Conservation (phyloP, 92 coral and sea anemone genomes). For the Diadumene lineata region DNA sequence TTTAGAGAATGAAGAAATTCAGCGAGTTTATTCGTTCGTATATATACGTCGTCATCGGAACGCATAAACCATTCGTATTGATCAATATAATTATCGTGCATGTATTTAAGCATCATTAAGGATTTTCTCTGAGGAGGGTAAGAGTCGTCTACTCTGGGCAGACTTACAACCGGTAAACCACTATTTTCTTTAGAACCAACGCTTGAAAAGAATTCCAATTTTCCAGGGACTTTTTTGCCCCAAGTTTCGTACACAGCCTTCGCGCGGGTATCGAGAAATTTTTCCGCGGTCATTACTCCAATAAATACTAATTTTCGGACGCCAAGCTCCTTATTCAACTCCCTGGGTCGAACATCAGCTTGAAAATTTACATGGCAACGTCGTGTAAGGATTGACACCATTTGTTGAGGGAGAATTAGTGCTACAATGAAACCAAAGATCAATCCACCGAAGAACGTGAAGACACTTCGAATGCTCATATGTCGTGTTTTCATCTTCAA, state of each 20-base stretch:
- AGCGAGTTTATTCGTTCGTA: conserved; percentile 75
- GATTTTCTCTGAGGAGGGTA: conserved; percentile 96
- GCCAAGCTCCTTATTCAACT: conserved; percentile 66
- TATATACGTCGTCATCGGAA: conserved; percentile 97
- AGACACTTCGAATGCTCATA: conserved; percentile 74
- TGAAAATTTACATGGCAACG: conserved; percentile 83
- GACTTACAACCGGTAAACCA: conserved; percentile 82
- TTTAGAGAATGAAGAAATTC: conserved; percentile 75
- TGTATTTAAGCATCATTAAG: conserved; percentile 92
- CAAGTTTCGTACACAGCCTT: conserved; percentile 93
- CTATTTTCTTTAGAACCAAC: conserved; percentile 67
- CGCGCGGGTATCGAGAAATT: conserved; percentile 84
- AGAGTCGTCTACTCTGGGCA: conserved; percentile 90
- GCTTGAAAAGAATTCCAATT: conserved; percentile 79
- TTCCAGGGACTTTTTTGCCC: conserved; percentile 84
- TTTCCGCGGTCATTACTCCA: conserved; percentile 95
- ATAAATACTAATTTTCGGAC: conserved; percentile 65
- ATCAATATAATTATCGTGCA: conserved; percentile 92
- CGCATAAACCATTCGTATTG: conserved; percentile 96
- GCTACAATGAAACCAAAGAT: conserved; percentile 81
- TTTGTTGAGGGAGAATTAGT: conserved; percentile 64
- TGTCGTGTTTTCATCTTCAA: conserved; percentile 73
- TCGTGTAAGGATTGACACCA: conserved; percentile 69
- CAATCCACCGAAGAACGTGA: conserved; percentile 68
- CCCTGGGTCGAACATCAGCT: conserved; percentile 71